Conservation (phyloP, 2,113 vertebrate species). For the Amphiprion ocellaris region DNA sequence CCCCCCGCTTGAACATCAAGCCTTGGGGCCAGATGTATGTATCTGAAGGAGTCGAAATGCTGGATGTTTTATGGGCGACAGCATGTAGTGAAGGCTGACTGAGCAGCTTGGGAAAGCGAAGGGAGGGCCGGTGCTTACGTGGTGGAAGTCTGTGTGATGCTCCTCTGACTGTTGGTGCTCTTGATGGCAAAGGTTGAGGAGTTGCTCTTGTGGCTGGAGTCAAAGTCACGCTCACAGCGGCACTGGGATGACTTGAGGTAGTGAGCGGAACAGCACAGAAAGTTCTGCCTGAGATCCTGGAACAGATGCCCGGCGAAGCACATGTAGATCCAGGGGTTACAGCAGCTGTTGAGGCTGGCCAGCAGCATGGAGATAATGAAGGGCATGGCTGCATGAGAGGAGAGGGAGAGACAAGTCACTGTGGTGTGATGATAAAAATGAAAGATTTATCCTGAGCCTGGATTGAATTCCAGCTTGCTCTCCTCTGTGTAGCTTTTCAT, state of each 20-base stretch:
- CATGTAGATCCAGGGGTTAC: conserved; percentile 99
- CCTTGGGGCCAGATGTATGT: conserved; percentile 23
- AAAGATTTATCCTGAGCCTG: background rate
- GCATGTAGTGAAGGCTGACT: conserved; percentile 3
- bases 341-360: conserved; percentile 98
- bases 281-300: conserved; percentile 90
- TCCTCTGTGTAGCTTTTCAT: background rate
- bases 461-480: background rate
- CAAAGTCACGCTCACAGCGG: conserved; percentile 85
- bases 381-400: conserved; percentile 84
- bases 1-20: background rate
- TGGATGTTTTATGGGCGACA: conserved; percentile 12
- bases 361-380: conserved; percentile 98
- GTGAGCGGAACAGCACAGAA: conserved; percentile 88
- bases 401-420: conserved; percentile 34
- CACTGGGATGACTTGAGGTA: conserved; percentile 86
- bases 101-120: background rate
- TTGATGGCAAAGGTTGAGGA: conserved; percentile 93
- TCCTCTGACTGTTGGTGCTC: conserved; percentile 90
- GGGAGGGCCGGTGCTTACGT: conserved; percentile 64
- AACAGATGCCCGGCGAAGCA: conserved; percentile 96
- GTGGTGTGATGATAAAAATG: background rate
- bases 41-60: conserved; percentile 21
- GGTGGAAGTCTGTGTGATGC: conserved; percentile 84
- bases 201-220: conserved; percentile 91